Conservation (phyloP, 2,113 vertebrate species). For the Elgaria multicarinata region DNA sequence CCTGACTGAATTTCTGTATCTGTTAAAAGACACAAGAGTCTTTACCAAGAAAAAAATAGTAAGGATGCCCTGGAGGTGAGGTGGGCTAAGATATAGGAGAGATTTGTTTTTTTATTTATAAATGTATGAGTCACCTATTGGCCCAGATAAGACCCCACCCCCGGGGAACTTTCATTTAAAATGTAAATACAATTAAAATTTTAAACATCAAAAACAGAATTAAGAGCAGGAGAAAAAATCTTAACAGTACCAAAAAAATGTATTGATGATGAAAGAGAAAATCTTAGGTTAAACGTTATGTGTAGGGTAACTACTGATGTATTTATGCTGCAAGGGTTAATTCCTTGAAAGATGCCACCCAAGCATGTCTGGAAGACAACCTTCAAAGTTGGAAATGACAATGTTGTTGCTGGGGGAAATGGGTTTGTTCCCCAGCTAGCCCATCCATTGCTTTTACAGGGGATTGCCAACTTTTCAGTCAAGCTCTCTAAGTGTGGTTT, state of each 20-base stretch:
- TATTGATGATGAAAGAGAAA: not conserved
- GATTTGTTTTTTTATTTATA: no score
- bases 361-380: not conserved
- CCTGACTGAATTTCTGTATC: not conserved
- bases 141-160: no score
- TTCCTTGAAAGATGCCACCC: not conserved
- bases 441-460: not conserved
- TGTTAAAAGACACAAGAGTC: not conserved
- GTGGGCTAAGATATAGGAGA: not conserved
- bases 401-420: not conserved
- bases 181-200: no score
- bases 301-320: not conserved
- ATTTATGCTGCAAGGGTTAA: not conserved
- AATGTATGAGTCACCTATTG: no score
- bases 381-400: not conserved
- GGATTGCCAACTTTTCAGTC: not conserved
- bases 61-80: not conserved
- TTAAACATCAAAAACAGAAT: no score
- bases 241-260: no score
- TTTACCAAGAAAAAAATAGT: not conserved
- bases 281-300: not conserved
- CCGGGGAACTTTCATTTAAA: no score
- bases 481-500: not conserved
- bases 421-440: not conserved
- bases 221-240: no score